Evolutionary conservation across 2,113 vertebrate genomes (phyloP).

Genomic region (Hyaena hyaena): DNA sequence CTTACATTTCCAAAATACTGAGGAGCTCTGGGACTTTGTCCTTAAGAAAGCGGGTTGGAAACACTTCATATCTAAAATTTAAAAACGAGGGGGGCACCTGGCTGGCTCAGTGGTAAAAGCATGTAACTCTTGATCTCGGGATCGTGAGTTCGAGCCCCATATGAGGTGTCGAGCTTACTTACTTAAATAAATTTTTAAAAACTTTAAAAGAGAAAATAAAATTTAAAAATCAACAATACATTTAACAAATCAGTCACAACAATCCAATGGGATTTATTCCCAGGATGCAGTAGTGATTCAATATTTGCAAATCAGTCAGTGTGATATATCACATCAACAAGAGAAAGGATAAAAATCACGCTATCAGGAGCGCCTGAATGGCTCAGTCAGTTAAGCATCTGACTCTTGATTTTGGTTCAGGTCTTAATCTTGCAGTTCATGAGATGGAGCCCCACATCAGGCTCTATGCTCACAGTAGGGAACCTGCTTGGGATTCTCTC

Average conservation of each 20-base stretch:
- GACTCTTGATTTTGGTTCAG: too few relatives aligned
- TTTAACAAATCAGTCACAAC: background rate
- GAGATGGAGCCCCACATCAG: too few relatives aligned
- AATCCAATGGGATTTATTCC: background rate
- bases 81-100: background rate
- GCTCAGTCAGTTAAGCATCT: too few relatives aligned
- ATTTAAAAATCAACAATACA: background rate
- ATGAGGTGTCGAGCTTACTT: background rate
- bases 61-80: background rate
- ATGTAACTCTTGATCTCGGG: background rate
- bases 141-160: background rate
- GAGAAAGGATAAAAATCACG: background rate
- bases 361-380: too few relatives aligned
- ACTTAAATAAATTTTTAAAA: background rate
- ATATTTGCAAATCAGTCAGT: background rate
- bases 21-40: background rate
- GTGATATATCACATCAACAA: background rate
- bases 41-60: conserved; percentile 23
- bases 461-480: too few relatives aligned
- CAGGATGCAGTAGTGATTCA: background rate
- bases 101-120: background rate
- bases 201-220: background rate
- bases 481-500: too few relatives aligned
- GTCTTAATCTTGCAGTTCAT: too few relatives aligned
- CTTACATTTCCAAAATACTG: background rate